These are phyloP conservation scores for Microtus oregoni DNA, from an alignment of 2,113 vertebrate genomes.

Conservation along the genomic window DNA sequence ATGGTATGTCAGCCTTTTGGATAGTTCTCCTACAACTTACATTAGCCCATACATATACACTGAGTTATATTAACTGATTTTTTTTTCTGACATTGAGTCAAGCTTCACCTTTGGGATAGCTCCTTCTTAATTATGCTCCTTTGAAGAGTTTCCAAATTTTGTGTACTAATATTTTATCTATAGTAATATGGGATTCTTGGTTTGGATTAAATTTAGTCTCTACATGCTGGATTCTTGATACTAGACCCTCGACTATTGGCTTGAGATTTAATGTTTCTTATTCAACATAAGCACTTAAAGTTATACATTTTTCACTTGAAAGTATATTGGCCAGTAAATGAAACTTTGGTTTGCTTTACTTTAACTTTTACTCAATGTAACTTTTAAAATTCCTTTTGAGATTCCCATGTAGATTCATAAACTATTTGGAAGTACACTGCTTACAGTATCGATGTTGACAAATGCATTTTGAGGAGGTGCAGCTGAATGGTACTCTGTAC, in stretches of 20 bases:
- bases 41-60: too few species aligned
- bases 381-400: background rate
- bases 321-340: background rate
- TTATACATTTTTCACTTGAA: background rate
- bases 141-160: background rate
- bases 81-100: background rate
- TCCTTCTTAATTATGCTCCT: background rate
- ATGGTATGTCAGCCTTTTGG: too few species aligned
- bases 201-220: background rate
- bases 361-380: conserved; percentile 14
- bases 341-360: background rate
- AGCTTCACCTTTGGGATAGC: background rate
- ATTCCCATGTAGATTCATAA: background rate
- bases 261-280: background rate
- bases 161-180: background rate
- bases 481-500: background rate
- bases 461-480: background rate
- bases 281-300: background rate
- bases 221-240: background rate
- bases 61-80: background rate
- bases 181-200: background rate
- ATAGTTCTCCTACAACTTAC: too few species aligned
- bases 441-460: background rate
- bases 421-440: background rate
- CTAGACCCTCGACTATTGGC: background rate